Base-by-base conservation (phyloP, 2,888 invertebrate species). In the Euplagia quadripunctaria region DNA sequence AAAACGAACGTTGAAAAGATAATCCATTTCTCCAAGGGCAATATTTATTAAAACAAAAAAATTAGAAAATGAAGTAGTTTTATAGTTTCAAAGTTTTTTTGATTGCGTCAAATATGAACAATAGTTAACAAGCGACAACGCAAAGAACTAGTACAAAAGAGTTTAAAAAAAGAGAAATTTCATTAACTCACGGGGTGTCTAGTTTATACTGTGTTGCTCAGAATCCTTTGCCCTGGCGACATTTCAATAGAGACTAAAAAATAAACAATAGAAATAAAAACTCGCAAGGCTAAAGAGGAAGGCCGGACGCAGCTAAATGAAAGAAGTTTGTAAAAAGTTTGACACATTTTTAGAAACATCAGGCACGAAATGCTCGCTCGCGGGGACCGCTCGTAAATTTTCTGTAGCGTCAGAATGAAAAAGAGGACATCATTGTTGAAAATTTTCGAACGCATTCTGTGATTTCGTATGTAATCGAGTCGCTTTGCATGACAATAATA, bases 301-400 rank as follows among this genome's bases (percentile, higher is more conserved):
- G 94, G 94, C 91, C 93, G 94, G 93, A 92, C 93, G 90, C 87
- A 88, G 88, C 90, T 92, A 94, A 95, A 95, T 95, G 94, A 96
- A 96, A 94, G 95, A 95, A 94, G 90, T 94, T 94, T 90, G 93
- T 95, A 94, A 95, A 95, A 95, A 94, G 91, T 95, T 95, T 95
- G 96, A 95, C 96, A 96, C 95, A 95, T 96, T 96, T 96, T 96
- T 95, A 94, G 94, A 94, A 94, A 93, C 95, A 94, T 94, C 95
- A 94, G 94, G 93, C 95, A 92, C 93, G 94, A 93, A 94, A 90
- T 92, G 94, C 91, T 91, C 91, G 91, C 90, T 88, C 91, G 91
- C 91, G 90, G 91, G 92, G 89, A 84, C 89, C 88, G 94, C 90
- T 93, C 93, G 94, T 95, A 95, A 95, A 95, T 96, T 94, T 93